phyloP scores from a whole-genome alignment of 2,113 vertebrate species.

The Chinchilla lanigera region DNA sequence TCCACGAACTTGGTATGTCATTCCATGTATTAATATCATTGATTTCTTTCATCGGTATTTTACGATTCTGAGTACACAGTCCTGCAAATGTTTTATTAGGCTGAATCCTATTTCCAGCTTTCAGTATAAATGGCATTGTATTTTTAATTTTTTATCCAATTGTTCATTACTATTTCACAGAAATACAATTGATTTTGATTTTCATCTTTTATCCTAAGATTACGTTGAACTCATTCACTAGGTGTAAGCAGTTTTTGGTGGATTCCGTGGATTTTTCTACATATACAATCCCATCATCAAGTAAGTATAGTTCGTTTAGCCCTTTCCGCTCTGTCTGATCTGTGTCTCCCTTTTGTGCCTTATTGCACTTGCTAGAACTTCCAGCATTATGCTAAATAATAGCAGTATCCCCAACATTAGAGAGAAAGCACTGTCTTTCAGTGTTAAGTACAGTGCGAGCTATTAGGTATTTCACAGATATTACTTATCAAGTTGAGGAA shows the following conservation, averaged over 20 bases:
- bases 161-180: not conserved
- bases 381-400: not conserved
- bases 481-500: not conserved
- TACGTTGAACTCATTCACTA: not conserved
- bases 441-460: not conserved
- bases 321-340: not conserved
- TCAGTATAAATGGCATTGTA: not conserved
- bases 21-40: not conserved
- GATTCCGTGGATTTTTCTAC: not conserved
- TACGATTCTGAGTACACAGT: not conserved
- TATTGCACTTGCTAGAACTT: not conserved
- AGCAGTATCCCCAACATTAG: not conserved
- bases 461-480: not conserved
- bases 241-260: not conserved
- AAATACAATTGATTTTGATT: not conserved
- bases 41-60: not conserved
- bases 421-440: not conserved
- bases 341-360: not conserved
- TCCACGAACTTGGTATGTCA: not conserved
- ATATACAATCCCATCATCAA: not conserved
- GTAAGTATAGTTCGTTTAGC: not conserved
- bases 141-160: not conserved
- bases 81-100: not conserved
- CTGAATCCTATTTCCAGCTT: not conserved
- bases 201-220: not conserved